Conservation (phyloP, 2,797 vertebrate species). For the Falco peregrinus region DNA sequence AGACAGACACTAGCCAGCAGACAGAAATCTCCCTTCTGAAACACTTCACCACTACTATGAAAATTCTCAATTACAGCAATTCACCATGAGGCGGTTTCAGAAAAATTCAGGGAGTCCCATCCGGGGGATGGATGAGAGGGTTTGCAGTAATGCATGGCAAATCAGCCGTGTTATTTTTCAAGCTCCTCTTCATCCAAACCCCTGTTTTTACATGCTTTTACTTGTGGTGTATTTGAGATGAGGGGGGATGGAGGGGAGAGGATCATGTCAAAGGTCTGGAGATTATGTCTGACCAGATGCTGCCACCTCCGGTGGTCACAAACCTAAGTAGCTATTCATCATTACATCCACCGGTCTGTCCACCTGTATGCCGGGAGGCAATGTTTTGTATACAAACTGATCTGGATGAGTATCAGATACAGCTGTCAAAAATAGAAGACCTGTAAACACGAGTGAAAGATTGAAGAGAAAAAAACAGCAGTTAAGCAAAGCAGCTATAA, state of each 20-base stretch:
- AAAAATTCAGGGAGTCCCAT: not conserved
- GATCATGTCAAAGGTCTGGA: conserved; percentile 56
- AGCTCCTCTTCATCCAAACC: conserved; percentile 20
- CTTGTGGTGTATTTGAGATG: conserved; percentile 55
- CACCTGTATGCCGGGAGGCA: conserved; percentile 74
- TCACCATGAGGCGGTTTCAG: conserved; percentile 5
- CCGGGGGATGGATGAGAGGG: not conserved
- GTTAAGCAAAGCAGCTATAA: conserved; percentile 9
- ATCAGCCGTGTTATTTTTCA: not conserved
- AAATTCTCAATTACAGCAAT: conserved; percentile 70
- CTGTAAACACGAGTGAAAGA: conserved; percentile 66
- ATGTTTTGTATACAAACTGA: conserved; percentile 88
- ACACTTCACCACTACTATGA: conserved; percentile 65
- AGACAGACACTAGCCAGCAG: not conserved
- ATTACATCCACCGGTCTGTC: conserved; percentile 77
- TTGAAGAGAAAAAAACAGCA: conserved; percentile 51
- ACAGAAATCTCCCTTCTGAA: not conserved
- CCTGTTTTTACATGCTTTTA: conserved; percentile 53
- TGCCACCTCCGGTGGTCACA: conserved; percentile 75
- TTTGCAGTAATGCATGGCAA: not conserved
- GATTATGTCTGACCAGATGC: conserved; percentile 63
- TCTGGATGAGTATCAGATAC: conserved; percentile 79
- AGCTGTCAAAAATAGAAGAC: conserved; percentile 86
- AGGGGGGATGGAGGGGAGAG: conserved; percentile 12
- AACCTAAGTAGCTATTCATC: conserved; percentile 92